These are phyloP conservation scores for Dicyrtoma fusca DNA, from an alignment of 2,888 invertebrate genomes.

Conservation along the genomic window DNA sequence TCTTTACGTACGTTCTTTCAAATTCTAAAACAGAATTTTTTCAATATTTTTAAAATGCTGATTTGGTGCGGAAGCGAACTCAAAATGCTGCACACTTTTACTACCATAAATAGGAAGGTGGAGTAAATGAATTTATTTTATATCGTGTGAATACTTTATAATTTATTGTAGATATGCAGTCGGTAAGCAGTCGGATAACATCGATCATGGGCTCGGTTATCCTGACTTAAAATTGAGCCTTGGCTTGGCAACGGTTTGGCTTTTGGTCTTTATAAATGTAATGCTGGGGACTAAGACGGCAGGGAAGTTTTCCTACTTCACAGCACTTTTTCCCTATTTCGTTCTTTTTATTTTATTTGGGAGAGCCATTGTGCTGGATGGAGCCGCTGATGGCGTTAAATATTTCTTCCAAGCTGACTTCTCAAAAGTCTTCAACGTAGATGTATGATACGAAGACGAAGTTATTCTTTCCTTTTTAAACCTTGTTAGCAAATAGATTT, in stretches of 20 bases:
- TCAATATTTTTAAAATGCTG: neutral
- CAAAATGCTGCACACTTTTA: too few species aligned
- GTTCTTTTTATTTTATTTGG: constrained; percentile 73
- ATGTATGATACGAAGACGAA: too few species aligned
- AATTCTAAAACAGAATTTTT: too few species aligned
- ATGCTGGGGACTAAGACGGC: constrained; percentile 2
- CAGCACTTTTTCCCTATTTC: constrained; percentile 83
- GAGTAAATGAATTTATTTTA: neutral
- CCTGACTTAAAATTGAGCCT: neutral
- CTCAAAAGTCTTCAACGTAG: too few species aligned
- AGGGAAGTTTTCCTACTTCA: constrained; percentile 77
- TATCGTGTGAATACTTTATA: neutral
- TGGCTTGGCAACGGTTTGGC: neutral
- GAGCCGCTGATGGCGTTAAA: constrained; percentile 73
- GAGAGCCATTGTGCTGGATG: constrained; percentile 63
- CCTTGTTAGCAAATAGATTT: too few species aligned
- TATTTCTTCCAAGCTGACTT: constrained; percentile 80
- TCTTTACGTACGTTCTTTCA: too few species aligned
- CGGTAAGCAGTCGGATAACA: constrained; percentile 44
- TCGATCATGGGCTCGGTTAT: constrained; percentile 54
- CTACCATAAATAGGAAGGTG: too few species aligned
- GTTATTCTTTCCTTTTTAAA: too few species aligned
- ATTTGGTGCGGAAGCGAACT: neutral
- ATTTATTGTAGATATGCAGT: constrained; percentile 47
- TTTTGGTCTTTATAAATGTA: constrained; percentile 3